A percentile compares a stretch with the other conserved stretches of the same genome.
phyloP scores from a whole-genome alignment of 1,140 invertebrate species.

The Aphelinus certus region DNA sequence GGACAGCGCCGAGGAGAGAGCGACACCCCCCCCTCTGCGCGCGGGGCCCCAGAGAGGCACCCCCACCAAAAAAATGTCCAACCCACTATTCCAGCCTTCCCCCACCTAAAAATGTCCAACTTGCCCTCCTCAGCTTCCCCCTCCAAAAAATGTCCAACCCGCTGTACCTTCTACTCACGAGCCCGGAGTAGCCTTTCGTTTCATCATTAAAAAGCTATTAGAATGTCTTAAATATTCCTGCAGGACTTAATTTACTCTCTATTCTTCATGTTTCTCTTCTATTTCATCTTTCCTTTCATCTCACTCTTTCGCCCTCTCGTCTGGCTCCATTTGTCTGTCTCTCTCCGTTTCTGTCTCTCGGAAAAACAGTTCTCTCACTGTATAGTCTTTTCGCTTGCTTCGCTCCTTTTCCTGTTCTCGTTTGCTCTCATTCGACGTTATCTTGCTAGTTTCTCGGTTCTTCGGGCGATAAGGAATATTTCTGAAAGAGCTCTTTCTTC shows the following conservation, averaged over 20 bases:
- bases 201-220: not conserved
- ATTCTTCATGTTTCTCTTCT: not conserved
- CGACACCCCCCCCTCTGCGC: too few species aligned
- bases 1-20: too few species aligned
- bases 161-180: too few species aligned
- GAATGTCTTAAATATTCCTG: conserved; percentile 9
- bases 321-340: not conserved
- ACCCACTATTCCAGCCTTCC: too few species aligned
- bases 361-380: conserved; percentile 12
- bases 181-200: too few species aligned
- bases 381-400: not conserved
- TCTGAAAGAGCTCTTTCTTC: conserved; percentile 27
- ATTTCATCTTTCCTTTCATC: conserved; percentile 6
- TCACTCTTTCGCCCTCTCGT: not conserved
- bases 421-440: conserved; percentile 37
- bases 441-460: conserved; percentile 35
- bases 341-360: not conserved
- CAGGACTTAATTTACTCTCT: not conserved
- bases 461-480: conserved; percentile 37
- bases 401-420: conserved; percentile 8
- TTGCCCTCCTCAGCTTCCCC: too few species aligned
- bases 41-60: too few species aligned
- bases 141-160: too few species aligned
- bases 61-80: too few species aligned
- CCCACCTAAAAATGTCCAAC: too few species aligned